Conservation (phyloP, 2,113 vertebrate genomes). For the Aphelocoma coerulescens region DNA sequence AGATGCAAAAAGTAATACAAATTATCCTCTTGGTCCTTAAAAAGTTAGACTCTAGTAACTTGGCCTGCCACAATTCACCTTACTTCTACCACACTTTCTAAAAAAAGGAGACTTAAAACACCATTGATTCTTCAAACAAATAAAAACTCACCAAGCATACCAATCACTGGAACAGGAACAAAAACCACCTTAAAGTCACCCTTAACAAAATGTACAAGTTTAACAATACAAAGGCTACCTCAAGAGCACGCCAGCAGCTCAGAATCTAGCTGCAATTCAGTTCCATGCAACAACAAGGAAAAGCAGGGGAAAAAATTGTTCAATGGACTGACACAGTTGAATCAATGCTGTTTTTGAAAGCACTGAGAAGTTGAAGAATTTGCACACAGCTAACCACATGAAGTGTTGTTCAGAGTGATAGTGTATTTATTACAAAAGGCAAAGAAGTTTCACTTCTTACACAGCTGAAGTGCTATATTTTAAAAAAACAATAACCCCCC, state of each 20-base stretch:
- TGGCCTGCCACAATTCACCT: neutral
- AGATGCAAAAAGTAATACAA: neutral
- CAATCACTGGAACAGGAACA: neutral
- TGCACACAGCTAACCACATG: fast-evolving
- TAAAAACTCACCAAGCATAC: neutral
- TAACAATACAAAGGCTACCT: neutral
- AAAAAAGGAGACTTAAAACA: neutral
- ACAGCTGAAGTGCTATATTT: neutral
- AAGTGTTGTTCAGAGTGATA: neutral
- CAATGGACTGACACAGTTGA: neutral
- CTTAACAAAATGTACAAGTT: neutral
- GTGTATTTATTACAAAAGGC: neutral
- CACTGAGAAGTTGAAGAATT: neutral
- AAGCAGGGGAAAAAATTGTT: no score
- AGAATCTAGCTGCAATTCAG: neutral
- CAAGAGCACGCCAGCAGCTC: neutral
- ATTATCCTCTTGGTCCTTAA: neutral
- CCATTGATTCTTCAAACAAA: neutral
- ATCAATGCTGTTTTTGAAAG: neutral
- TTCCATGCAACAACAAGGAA: neutral
- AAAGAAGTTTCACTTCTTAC: neutral
- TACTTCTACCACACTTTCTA: neutral
- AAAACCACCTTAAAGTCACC: neutral
- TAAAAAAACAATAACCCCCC: neutral
- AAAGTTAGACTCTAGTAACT: neutral